Evolutionary conservation across 2,888 invertebrate genomes (phyloP).

Genomic region (Phyllotreta cruciferae): DNA sequence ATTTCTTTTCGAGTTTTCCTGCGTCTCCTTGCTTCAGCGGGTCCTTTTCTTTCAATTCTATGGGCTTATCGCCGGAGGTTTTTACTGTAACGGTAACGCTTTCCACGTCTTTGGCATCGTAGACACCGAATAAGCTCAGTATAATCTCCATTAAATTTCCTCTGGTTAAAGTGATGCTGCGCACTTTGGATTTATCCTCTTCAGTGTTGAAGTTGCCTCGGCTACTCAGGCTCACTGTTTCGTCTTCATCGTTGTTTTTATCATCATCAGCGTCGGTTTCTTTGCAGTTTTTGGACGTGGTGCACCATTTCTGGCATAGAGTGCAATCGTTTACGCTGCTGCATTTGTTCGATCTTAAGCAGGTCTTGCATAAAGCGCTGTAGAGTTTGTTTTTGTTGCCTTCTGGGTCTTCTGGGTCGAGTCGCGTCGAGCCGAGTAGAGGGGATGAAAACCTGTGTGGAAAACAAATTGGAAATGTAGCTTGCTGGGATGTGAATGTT

Average conservation of each 20-base stretch:
- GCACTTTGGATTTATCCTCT: slow-evolving; percentile 9
- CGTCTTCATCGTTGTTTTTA: neutral
- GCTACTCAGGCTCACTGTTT: neutral
- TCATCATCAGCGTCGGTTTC: slow-evolving; percentile 4
- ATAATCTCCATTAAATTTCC: slow-evolving; percentile 36
- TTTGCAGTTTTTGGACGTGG: slow-evolving; percentile 12
- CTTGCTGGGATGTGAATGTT: neutral
- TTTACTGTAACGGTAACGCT: slow-evolving; percentile 36
- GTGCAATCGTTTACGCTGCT: slow-evolving; percentile 11
- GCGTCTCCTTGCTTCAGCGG: too few relatives aligned
- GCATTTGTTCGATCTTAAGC: slow-evolving; percentile 17
- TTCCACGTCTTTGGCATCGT: slow-evolving; percentile 36
- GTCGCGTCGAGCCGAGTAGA: neutral
- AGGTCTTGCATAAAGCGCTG: slow-evolving; percentile 22
- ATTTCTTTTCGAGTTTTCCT: neutral
- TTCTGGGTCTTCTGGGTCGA: neutral
- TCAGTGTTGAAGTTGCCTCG: slow-evolving; percentile 23
- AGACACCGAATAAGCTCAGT: slow-evolving; percentile 37
- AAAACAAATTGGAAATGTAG: neutral
- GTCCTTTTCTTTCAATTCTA: slow-evolving; percentile 2
- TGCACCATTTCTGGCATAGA: slow-evolving; percentile 28
- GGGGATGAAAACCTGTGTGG: neutral
- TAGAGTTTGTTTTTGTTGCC: slow-evolving; percentile 24
- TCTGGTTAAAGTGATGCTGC: slow-evolving; percentile 16
- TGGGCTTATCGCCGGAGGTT: slow-evolving; percentile 11